Conservation (phyloP, 2,888 invertebrate genomes). For the Cosmopolites sordidus region DNA sequence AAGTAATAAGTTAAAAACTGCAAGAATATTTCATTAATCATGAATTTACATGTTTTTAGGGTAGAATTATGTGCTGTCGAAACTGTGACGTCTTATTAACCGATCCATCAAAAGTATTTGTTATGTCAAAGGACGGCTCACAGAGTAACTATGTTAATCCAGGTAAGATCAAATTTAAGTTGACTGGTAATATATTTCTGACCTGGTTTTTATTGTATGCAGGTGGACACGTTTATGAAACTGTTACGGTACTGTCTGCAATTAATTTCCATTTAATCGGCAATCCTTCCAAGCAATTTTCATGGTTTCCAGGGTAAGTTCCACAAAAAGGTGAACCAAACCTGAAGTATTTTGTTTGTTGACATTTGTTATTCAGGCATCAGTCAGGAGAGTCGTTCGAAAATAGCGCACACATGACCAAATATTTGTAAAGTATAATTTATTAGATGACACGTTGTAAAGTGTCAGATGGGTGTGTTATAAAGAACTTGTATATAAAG, state of each 20-base stretch:
- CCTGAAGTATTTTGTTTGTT: too few species aligned
- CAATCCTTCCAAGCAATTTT: constrained; percentile 65
- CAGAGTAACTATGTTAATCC: constrained; percentile 79
- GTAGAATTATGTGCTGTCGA: constrained; percentile 56
- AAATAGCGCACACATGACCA: too few species aligned
- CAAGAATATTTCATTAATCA: not conserved
- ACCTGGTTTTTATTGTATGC: constrained; percentile 10
- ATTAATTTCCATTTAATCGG: constrained; percentile 51
- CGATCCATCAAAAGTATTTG: constrained; percentile 66
- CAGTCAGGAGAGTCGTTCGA: too few species aligned
- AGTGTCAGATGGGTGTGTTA: too few species aligned
- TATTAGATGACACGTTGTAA: too few species aligned
- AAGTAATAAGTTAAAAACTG: constrained; percentile 23
- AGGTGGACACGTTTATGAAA: constrained; percentile 75
- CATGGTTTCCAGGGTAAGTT: constrained; percentile 84
- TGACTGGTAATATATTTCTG: not conserved
- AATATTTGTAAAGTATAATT: too few species aligned
- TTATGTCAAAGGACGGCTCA: constrained; percentile 77
- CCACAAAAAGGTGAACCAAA: too few species aligned
- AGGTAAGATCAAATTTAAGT: constrained; percentile 43
- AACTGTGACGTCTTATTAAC: constrained; percentile 57
- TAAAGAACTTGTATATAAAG: too few species aligned
- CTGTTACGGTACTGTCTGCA: constrained; percentile 63
- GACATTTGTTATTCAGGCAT: too few species aligned
- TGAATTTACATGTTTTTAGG: constrained; percentile 38